Conservation (phyloP, 1,140 invertebrate species). For the Fopius arisanus region DNA sequence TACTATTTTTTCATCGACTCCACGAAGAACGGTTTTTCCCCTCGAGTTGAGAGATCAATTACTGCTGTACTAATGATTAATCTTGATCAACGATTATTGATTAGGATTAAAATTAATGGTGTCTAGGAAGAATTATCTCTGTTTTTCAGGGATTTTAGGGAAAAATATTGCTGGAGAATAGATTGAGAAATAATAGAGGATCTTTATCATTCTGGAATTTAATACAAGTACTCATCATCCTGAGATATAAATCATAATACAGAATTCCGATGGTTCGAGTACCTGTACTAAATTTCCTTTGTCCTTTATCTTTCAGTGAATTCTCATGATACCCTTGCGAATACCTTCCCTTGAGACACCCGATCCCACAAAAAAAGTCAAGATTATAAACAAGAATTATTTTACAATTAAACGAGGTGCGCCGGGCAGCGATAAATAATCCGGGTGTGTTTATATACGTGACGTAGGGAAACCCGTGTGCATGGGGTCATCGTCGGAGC, state of each 20-base stretch:
- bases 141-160: background rate
- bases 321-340: background rate
- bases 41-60: too few species aligned
- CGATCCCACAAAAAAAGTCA: conserved; percentile 36
- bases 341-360: background rate
- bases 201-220: background rate
- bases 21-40: too few species aligned
- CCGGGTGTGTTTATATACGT: background rate
- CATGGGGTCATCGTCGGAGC: conserved; percentile 16
- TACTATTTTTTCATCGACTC: too few species aligned
- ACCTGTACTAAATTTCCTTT: background rate
- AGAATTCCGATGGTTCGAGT: background rate
- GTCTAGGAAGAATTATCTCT: too few species aligned
- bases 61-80: too few species aligned
- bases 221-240: background rate
- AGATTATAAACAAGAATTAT: conserved; percentile 54
- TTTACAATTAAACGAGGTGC: conserved; percentile 51
- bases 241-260: background rate
- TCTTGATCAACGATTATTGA: too few species aligned
- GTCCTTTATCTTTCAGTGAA: background rate
- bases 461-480: background rate
- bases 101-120: too few species aligned
- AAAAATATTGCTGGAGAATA: too few species aligned
- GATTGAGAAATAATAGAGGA: background rate
- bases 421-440: conserved; percentile 42